Evolutionary conservation across 2,113 vertebrate species (phyloP).

Genomic region (Sapajus apella): DNA sequence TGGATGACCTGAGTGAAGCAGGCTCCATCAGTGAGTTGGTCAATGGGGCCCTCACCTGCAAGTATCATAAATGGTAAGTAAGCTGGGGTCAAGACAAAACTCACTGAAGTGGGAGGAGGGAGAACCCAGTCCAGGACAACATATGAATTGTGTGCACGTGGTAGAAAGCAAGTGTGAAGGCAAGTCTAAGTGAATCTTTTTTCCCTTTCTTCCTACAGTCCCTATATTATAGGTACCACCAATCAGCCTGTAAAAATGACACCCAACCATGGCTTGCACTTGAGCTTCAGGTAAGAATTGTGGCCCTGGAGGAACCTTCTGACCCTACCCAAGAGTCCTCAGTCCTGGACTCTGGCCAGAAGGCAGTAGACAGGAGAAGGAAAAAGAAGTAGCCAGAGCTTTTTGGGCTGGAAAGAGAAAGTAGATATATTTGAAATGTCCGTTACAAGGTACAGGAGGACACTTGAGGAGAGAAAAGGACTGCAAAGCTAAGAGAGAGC

Average conservation of each 20-base stretch:
- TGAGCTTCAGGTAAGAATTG: conserved; percentile 93
- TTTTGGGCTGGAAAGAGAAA: not conserved
- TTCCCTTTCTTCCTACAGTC: conserved; percentile 81
- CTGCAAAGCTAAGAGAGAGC: rapidly evolving
- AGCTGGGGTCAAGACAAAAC: conserved; percentile 39
- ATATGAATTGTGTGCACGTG: rapidly evolving
- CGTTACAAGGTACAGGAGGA: not conserved
- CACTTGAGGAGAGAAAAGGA: not conserved
- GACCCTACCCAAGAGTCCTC: not conserved
- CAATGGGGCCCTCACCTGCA: conserved; percentile 96
- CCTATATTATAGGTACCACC: conserved; percentile 96
- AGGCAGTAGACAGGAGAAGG: not conserved
- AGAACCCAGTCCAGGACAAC: rapidly evolving
- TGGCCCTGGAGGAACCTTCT: not conserved
- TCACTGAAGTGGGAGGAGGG: not conserved
- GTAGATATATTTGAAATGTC: not conserved
- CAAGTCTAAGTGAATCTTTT: not conserved
- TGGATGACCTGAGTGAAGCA: conserved; percentile 94
- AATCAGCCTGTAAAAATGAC: conserved; percentile 97
- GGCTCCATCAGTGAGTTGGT: conserved; percentile 93
- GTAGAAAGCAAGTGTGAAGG: not conserved
- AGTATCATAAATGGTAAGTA: conserved; percentile 99
- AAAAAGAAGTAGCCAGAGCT: not conserved
- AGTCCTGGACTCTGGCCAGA: not conserved
- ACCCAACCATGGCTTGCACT: conserved; percentile 95